A percentile compares a stretch with the other conserved stretches of the same genome.
These are phyloP conservation scores for Lates calcarifer DNA, from an alignment of 2,113 vertebrate species.

Conservation along the genomic window DNA sequence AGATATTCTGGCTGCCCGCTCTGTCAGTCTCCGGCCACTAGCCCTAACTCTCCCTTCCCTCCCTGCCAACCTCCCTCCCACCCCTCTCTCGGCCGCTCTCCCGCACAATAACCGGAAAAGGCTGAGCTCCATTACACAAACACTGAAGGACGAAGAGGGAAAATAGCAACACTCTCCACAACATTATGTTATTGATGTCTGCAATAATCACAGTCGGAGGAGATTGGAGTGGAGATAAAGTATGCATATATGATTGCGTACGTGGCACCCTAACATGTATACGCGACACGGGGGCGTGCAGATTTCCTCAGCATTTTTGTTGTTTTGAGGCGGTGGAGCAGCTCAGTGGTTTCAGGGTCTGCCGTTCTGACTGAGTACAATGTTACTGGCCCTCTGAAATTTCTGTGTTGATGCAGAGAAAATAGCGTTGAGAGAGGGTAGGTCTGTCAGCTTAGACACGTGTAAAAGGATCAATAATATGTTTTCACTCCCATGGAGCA, in stretches of 20 bases:
- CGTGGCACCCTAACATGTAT: neutral
- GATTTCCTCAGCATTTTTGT: slow-evolving; percentile 9
- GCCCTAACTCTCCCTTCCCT: slow-evolving; percentile 13
- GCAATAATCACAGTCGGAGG: slow-evolving; percentile 56
- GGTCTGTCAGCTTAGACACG: neutral
- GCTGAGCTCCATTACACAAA: slow-evolving; percentile 79
- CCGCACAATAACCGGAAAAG: slow-evolving; percentile 85
- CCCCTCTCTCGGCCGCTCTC: slow-evolving; percentile 27
- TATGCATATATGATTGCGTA: slow-evolving; percentile 2
- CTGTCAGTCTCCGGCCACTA: slow-evolving; percentile 54
- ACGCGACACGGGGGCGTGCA: slow-evolving; percentile 6
- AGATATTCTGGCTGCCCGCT: slow-evolving; percentile 65
- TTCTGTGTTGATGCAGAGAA: neutral
- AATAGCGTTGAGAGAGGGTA: neutral
- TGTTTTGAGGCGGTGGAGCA: neutral
- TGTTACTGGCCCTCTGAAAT: neutral
- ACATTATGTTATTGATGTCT: slow-evolving; percentile 55
- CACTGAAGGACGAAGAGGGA: slow-evolving; percentile 55
- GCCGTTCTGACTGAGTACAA: neutral
- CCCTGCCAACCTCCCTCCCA: neutral
- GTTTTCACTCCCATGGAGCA: neutral
- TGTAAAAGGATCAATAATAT: neutral
- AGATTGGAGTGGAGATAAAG: slow-evolving; percentile 39
- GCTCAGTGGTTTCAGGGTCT: neutral
- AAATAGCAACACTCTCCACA: slow-evolving; percentile 79